A percentile compares a stretch with the other conserved stretches of the same genome.
These are phyloP conservation scores for Pardalotus punctatus DNA, from an alignment of 2,113 vertebrate species.

Conservation along the genomic window DNA sequence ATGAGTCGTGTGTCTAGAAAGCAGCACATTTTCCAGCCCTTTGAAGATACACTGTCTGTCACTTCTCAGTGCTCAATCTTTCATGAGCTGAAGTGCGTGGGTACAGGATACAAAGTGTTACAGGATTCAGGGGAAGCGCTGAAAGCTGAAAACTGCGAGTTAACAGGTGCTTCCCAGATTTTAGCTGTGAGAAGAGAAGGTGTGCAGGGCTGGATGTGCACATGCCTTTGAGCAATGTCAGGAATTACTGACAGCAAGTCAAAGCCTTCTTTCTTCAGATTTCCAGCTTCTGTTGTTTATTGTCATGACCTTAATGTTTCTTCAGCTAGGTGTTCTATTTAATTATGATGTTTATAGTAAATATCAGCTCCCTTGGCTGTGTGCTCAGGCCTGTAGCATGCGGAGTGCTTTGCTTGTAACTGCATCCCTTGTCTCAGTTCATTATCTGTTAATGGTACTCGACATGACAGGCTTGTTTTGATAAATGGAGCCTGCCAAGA, in stretches of 20 bases:
- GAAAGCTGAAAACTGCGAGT: neutral
- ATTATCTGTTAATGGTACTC: constrained; percentile 97
- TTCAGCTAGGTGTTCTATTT: constrained; percentile 68
- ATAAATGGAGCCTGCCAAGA: constrained; percentile 89
- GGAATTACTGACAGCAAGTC: neutral
- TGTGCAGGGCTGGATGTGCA: neutral
- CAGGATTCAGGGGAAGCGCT: neutral
- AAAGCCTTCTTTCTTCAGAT: neutral
- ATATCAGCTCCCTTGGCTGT: constrained; percentile 85
- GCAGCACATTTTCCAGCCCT: constrained; percentile 7
- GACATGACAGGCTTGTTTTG: constrained; percentile 91
- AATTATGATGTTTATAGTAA: constrained; percentile 74
- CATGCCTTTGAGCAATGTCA: neutral
- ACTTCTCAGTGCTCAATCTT: neutral
- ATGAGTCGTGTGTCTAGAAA: neutral
- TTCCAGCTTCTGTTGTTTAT: constrained; percentile 37
- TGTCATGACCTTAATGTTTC: constrained; percentile 44
- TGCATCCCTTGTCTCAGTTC: constrained; percentile 92
- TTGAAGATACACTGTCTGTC: constrained; percentile 31
- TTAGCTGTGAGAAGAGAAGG: neutral
- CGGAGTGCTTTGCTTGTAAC: constrained; percentile 87
- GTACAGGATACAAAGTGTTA: neutral
- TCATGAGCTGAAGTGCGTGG: neutral
- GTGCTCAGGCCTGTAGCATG: constrained; percentile 87
- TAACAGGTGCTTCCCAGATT: neutral